phyloP scores from a whole-genome alignment of 2,888 invertebrate genomes.

The Spilarctia lutea region DNA sequence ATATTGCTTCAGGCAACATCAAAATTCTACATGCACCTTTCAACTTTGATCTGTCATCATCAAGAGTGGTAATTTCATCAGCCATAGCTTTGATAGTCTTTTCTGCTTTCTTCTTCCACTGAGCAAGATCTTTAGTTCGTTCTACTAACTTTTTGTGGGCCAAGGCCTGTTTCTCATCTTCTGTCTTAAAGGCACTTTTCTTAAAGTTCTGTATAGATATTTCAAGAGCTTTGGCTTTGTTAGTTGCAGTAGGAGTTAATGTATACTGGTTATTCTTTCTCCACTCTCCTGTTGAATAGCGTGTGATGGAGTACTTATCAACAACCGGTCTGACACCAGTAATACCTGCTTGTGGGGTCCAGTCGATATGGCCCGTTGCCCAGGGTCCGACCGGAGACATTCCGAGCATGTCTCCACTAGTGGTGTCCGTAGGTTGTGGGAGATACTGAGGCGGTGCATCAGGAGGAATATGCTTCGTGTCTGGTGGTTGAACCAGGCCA shows the following conservation, averaged over 20 bases:
- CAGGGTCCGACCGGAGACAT: constrained; percentile 88
- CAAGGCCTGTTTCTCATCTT: constrained; percentile 84
- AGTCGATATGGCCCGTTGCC: constrained; percentile 92
- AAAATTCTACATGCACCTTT: constrained; percentile 89
- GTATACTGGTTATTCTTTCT: constrained; percentile 86
- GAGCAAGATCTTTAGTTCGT: constrained; percentile 78
- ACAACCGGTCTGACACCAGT: constrained; percentile 92
- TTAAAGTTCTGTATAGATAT: constrained; percentile 62
- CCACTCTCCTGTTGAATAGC: constrained; percentile 92
- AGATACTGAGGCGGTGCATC: constrained; percentile 76
- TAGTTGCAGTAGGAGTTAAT: constrained; percentile 71
- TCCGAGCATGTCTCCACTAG: constrained; percentile 75
- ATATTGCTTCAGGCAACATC: constrained; percentile 90
- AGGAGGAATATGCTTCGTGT: constrained; percentile 66
- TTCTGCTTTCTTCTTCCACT: constrained; percentile 90
- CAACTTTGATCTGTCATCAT: constrained; percentile 88
- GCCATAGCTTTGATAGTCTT: constrained; percentile 87
- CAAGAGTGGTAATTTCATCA: constrained; percentile 89
- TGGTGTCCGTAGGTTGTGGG: constrained; percentile 76
- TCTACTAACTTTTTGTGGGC: constrained; percentile 69
- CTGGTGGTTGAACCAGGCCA: constrained; percentile 70
- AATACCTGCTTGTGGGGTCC: constrained; percentile 90
- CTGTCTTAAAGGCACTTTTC: constrained; percentile 85
- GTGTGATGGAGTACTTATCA: constrained; percentile 92
- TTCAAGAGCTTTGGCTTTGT: constrained; percentile 69